Evolutionary conservation across 2,113 vertebrate species (phyloP).

Genomic region (Arizona elegans): DNA sequence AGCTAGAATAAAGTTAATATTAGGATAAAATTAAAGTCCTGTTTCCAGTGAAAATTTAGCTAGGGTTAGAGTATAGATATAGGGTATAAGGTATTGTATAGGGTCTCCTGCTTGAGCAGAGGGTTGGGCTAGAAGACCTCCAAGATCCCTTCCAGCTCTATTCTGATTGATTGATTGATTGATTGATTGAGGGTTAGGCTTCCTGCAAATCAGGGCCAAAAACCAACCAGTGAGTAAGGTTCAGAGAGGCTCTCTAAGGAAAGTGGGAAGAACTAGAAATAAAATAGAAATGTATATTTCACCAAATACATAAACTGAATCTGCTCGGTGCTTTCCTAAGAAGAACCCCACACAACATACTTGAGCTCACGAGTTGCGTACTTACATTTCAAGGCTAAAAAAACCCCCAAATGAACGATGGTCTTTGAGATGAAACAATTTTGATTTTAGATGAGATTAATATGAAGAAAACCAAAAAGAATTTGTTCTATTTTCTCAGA

Average conservation of each 20-base stretch:
- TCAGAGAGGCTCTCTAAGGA: background rate
- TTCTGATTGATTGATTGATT: no score
- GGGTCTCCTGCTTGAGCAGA: no score
- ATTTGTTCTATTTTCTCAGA: background rate
- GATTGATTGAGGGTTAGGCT: background rate
- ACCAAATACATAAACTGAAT: background rate
- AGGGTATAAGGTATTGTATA: no score
- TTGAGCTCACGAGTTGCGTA: background rate
- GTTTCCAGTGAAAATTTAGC: background rate
- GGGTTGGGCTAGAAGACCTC: no score
- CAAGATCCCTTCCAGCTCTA: no score
- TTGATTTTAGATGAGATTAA: background rate
- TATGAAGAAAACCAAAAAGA: background rate
- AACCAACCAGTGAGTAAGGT: background rate
- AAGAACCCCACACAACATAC: background rate
- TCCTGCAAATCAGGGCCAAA: background rate
- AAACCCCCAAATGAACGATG: background rate
- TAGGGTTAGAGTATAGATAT: background rate
- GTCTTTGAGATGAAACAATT: background rate
- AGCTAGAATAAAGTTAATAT: background rate
- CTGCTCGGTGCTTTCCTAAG: background rate
- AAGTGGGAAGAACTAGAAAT: background rate
- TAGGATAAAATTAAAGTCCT: background rate
- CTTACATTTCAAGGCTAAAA: background rate
- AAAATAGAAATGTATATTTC: background rate